Evolutionary conservation across 2,113 vertebrate genomes (phyloP).

Genomic region (Tragulus kanchil): DNA sequence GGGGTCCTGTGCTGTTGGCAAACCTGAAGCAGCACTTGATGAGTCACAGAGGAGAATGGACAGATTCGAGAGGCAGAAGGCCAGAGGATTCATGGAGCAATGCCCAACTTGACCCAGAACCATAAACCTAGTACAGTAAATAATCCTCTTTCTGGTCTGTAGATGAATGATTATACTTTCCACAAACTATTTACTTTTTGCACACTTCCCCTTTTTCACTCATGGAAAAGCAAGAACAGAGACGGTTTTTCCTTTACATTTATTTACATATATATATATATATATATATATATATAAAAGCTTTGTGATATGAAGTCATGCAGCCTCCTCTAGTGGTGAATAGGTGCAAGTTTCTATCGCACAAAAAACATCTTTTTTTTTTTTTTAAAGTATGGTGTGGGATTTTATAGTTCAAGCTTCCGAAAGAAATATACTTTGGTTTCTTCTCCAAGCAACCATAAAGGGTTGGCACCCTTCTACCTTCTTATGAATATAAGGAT

Average conservation of each 20-base stretch:
- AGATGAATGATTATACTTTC: not conserved
- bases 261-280: too few species aligned
- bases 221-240: slow-evolving; percentile 26
- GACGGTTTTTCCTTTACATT: slow-evolving; percentile 24
- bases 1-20: not conserved
- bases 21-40: not conserved
- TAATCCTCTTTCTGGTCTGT: not conserved
- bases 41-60: not conserved
- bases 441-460: not conserved
- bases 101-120: not conserved
- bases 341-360: not conserved
- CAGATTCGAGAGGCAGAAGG: not conserved
- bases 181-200: not conserved
- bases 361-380: not conserved
- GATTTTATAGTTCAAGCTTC: slow-evolving; percentile 36
- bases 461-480: not conserved
- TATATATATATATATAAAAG: not conserved
- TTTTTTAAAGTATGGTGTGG: not conserved
- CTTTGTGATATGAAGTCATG: slow-evolving; percentile 36
- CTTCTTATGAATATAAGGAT: not conserved
- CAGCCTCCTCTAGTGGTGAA: slow-evolving; percentile 54
- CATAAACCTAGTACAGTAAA: not conserved
- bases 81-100: not conserved
- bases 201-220: not conserved
- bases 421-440: not conserved